phyloP scores from a whole-genome alignment of 2,888 invertebrate genomes.

The Hoplodrina ambigua region DNA sequence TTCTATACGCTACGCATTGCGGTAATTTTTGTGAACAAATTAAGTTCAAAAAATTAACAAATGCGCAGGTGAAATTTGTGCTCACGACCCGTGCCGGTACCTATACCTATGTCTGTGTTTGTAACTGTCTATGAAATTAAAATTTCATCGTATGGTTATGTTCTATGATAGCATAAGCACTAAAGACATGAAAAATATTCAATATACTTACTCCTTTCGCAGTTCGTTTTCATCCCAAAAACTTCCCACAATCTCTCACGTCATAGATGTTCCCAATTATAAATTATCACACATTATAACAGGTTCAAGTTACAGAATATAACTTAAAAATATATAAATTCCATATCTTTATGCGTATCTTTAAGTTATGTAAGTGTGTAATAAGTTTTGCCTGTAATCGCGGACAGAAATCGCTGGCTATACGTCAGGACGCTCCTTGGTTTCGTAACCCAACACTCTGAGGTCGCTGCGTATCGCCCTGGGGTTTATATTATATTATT shows the following conservation, averaged over 20 bases:
- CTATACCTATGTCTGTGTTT: too few species aligned
- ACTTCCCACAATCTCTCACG: neutral
- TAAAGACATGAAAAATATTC: too few species aligned
- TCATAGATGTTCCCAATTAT: slow-evolving; percentile 43
- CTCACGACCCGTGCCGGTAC: too few species aligned
- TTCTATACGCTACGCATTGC: too few species aligned
- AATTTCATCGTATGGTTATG: too few species aligned
- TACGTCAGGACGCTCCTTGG: slow-evolving; percentile 65
- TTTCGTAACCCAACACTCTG: slow-evolving; percentile 62
- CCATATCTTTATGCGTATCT: slow-evolving; percentile 63
- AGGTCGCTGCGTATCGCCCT: slow-evolving; percentile 50
- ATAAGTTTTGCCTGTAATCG: slow-evolving; percentile 67
- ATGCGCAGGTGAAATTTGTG: too few species aligned
- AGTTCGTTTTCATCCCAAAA: neutral
- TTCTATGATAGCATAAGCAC: too few species aligned
- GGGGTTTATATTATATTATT: slow-evolving; percentile 39
- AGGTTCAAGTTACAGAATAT: slow-evolving; percentile 53
- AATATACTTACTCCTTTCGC: too few species aligned
- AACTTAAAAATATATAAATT: slow-evolving; percentile 62
- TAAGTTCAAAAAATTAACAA: too few species aligned
- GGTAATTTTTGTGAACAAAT: too few species aligned
- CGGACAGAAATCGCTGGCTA: slow-evolving; percentile 62
- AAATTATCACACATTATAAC: slow-evolving; percentile 50
- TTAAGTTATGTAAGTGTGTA: slow-evolving; percentile 67
- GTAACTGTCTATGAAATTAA: too few species aligned